phyloP scores from a whole-genome alignment of 2,888 invertebrate species.

The Chrysina gloriosa region DNA sequence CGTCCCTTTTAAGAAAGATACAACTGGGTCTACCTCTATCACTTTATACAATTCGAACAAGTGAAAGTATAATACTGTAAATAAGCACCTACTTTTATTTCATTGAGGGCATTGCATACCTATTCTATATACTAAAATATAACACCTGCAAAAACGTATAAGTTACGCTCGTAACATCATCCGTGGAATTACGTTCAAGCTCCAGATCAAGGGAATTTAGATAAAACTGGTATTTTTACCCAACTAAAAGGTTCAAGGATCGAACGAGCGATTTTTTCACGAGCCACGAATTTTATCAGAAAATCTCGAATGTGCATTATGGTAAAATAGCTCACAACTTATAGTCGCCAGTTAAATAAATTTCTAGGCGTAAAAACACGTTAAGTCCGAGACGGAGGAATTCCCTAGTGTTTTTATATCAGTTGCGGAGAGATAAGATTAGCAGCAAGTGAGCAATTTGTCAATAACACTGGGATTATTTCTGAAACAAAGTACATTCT shows the following conservation, averaged over 20 bases:
- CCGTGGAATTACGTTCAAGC: slow-evolving; percentile 3
- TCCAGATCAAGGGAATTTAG: slow-evolving; percentile 15
- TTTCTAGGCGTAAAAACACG: slow-evolving; percentile 14
- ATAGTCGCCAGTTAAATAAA: slow-evolving; percentile 14
- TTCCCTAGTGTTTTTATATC: slow-evolving; percentile 24
- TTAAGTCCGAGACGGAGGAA: slow-evolving; percentile 9
- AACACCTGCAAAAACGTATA: not conserved
- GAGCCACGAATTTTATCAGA: slow-evolving; percentile 21
- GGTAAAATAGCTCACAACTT: slow-evolving; percentile 26
- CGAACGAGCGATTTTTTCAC: slow-evolving; percentile 13
- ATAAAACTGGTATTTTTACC: slow-evolving; percentile 22
- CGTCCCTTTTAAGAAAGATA: no score
- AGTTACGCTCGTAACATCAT: slow-evolving; percentile 7
- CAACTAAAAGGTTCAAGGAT: slow-evolving; percentile 3
- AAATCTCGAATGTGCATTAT: slow-evolving; percentile 23
- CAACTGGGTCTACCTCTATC: no score
- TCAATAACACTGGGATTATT: slow-evolving; percentile 22
- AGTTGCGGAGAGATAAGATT: slow-evolving; percentile 26
- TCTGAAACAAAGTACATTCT: slow-evolving; percentile 4
- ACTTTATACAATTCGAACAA: no score
- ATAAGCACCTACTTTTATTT: no score
- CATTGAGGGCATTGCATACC: no score
- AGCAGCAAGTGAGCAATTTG: slow-evolving; percentile 29
- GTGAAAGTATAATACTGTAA: no score
- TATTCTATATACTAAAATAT: no score